Conservation (phyloP, 2,888 invertebrate genomes). For the Caenorhabditis sinica region DNA sequence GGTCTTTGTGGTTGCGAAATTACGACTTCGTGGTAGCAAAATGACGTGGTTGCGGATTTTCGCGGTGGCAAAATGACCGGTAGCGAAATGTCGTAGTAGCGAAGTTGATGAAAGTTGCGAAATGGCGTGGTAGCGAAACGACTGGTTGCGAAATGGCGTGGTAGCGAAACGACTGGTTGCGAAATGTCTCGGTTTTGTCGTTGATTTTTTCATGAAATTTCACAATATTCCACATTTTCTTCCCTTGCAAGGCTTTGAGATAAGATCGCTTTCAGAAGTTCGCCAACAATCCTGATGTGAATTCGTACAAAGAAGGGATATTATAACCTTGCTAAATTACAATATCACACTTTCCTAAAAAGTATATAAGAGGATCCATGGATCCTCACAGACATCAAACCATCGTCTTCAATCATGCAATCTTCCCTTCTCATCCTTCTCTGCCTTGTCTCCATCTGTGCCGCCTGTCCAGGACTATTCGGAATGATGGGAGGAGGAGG, state of each 20-base stretch:
- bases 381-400: not conserved
- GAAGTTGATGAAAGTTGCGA: too few species aligned
- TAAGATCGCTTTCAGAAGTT: not conserved
- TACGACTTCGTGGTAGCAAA: too few species aligned
- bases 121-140: too few species aligned
- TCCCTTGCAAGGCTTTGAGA: not conserved
- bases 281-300: not conserved
- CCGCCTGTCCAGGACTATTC: constrained; percentile 63
- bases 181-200: too few species aligned
- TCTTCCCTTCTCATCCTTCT: constrained; percentile 52
- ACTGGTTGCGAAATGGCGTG: too few species aligned
- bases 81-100: too few species aligned
- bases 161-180: too few species aligned
- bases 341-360: not conserved
- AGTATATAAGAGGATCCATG: not conserved
- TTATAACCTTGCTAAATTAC: not conserved
- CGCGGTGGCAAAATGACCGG: too few species aligned
- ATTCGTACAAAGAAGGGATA: not conserved
- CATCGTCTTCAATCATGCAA: constrained; percentile 36
- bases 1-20: too few species aligned
- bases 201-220: not conserved
- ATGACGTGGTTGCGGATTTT: too few species aligned
- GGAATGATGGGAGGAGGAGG: constrained; percentile 63
- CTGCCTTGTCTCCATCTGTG: constrained; percentile 33
- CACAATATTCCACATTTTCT: not conserved